A percentile compares a stretch with the other conserved stretches of the same genome.
Evolutionary conservation across 2,888 invertebrate species (phyloP).

Genomic region (Drosophila maculinotata): DNA sequence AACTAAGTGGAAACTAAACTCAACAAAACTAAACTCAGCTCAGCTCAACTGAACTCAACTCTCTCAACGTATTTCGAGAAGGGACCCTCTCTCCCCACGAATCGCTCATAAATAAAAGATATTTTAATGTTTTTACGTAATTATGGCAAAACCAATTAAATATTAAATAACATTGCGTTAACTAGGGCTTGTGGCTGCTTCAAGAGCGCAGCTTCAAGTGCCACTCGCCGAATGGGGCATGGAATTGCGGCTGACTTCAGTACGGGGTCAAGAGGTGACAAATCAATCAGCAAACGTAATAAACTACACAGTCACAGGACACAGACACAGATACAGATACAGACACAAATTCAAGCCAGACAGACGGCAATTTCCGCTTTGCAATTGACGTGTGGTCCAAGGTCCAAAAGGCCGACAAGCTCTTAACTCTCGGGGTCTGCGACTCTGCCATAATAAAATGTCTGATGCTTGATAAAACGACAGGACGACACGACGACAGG

Average conservation of each 20-base stretch:
- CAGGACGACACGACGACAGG: no score
- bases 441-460: conserved; percentile 65
- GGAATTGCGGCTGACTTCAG: background rate
- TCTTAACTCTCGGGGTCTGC: conserved; percentile 14
- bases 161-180: conserved; percentile 68
- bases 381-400: conserved; percentile 54
- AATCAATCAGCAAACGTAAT: conserved; percentile 76
- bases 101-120: conserved; percentile 71
- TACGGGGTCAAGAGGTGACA: conserved; percentile 50
- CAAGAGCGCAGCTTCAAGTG: background rate
- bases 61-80: conserved; percentile 19
- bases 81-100: conserved; percentile 7
- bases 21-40: conserved; percentile 38
- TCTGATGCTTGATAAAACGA: conserved; percentile 70
- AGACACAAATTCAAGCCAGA: conserved; percentile 64
- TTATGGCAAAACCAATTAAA: conserved; percentile 76
- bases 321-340: no score
- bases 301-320: conserved; percentile 51
- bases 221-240: background rate
- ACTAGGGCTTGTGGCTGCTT: conserved; percentile 55
- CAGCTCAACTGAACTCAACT: conserved; percentile 25
- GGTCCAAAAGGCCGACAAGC: conserved; percentile 20
- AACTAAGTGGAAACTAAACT: conserved; percentile 62
- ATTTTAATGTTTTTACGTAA: conserved; percentile 80
- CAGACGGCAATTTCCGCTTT: conserved; percentile 76